Evolutionary conservation across 2,888 invertebrate species (phyloP).

Genomic region (Bruchidius siliquastri): DNA sequence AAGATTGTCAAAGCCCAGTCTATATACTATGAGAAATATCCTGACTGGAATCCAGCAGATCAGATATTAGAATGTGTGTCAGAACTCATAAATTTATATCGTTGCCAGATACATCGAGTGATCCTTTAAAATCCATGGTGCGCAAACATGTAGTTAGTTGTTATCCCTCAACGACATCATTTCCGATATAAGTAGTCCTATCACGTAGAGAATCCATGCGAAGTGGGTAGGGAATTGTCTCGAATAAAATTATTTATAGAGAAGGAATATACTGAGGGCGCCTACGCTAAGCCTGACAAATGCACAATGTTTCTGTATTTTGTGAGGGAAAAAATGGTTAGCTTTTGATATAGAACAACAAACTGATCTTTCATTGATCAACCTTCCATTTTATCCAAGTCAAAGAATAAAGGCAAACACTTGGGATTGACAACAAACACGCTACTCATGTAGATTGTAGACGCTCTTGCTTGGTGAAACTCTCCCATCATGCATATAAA

Average conservation of each 20-base stretch:
- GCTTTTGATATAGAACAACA: no score
- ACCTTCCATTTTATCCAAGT: no score
- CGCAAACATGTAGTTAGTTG: not conserved
- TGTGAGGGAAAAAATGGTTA: not conserved
- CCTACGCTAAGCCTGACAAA: not conserved
- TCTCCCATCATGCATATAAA: no score
- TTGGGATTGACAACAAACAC: no score
- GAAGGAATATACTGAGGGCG: not conserved
- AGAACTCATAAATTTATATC: constrained; percentile 18
- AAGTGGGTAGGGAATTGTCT: not conserved
- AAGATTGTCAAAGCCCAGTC: no score
- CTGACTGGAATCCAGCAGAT: not conserved
- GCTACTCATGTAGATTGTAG: no score
- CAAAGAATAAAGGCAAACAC: no score
- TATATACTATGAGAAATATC: no score
- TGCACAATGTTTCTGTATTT: not conserved
- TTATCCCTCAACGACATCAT: constrained; percentile 4
- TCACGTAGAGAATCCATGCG: constrained; percentile 7
- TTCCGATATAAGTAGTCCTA: not conserved
- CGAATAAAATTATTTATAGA: not conserved
- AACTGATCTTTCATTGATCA: no score
- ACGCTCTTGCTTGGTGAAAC: no score
- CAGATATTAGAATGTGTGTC: constrained; percentile 11
- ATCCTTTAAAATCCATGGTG: not conserved
- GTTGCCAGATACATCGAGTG: not conserved